Evolutionary conservation across 1,140 invertebrate species (phyloP), one percentile per base, ranked within the genome.

Genomic region (Druon quercuslanigerum): DNA sequence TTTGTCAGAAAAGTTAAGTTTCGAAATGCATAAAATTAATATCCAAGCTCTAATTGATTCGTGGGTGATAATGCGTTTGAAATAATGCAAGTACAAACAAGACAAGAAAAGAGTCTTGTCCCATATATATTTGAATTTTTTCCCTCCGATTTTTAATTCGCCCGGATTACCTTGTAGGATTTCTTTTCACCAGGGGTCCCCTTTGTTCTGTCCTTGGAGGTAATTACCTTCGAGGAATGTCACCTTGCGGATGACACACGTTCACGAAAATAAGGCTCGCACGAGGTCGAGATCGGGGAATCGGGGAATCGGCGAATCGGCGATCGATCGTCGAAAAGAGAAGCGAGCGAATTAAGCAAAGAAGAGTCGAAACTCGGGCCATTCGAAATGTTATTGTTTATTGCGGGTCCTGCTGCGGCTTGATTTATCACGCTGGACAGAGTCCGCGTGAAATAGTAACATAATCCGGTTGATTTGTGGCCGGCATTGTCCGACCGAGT

Each of bases 401-500:
- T 88, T 88, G 87, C 86, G 81, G 25, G 83, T 83, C 84, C 84
- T 86, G 85, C 84, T 87, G 85, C 79, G 85, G 82, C 86, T 88
- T 90, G 89, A 90, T 90, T 90, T 90, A 90, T 90, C 86, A 89
- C 86, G 84, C 84, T 82, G 66, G 74, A 81, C 79, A 83, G 73
- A 85, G 81, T 75, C 85, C 81, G 87, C 86, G 88, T 89, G 88
- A 90, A 90, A 89, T 90, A 90, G 88, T 90, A 89, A 89, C 88
- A 90, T 90, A 90, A 90, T 90, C 88, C 88, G 83, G 82, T 90
- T 90, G 89, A 90, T 90, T 90, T 90, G 89, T 90, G 86, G 85
- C 83, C 82, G 82, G 83, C 84, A 89, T 90, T 90, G 89, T 90
- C 87, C 86, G 76, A 79, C 72, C 81, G 83, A 83, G 74, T 77